phyloP scores from a whole-genome alignment of 2,113 vertebrate species.

The Smithornis capensis region DNA sequence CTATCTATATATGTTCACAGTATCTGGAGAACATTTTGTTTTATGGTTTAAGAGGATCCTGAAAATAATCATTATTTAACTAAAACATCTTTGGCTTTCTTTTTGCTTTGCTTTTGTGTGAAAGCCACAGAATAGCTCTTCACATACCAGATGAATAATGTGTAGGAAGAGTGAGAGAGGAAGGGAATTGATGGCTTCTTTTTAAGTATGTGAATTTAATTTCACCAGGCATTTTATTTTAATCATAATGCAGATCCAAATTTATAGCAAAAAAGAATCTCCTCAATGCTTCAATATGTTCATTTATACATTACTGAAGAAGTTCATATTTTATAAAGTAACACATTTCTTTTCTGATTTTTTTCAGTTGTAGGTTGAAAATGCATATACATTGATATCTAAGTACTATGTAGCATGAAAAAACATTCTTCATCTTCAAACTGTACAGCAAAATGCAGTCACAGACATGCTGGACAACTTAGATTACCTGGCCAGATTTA shows the following conservation, averaged over 20 bases:
- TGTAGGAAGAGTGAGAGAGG: slow-evolving; percentile 52
- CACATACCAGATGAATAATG: slow-evolving; percentile 45
- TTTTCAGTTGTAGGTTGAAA: neutral
- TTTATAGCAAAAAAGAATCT: neutral
- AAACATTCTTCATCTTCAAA: neutral
- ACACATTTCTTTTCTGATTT: neutral
- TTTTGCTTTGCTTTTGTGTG: slow-evolving; percentile 21
- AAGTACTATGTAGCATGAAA: neutral
- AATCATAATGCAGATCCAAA: neutral
- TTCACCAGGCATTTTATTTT: slow-evolving; percentile 21
- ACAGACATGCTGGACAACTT: neutral
- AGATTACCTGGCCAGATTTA: neutral
- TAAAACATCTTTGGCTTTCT: slow-evolving; percentile 39
- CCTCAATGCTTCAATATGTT: neutral
- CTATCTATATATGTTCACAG: neutral
- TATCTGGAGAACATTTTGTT: slow-evolving; percentile 27
- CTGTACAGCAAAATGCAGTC: neutral
- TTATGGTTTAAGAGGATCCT: neutral
- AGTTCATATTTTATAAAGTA: neutral
- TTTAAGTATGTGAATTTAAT: slow-evolving; percentile 28
- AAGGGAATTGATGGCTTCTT: slow-evolving; percentile 22
- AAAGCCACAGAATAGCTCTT: slow-evolving; percentile 47
- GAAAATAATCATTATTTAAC: slow-evolving; percentile 30
- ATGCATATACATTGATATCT: neutral
- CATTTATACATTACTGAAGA: neutral